These are phyloP conservation scores for Ceryle rudis DNA, from an alignment of 2,797 vertebrate genomes.

Conservation along the genomic window DNA sequence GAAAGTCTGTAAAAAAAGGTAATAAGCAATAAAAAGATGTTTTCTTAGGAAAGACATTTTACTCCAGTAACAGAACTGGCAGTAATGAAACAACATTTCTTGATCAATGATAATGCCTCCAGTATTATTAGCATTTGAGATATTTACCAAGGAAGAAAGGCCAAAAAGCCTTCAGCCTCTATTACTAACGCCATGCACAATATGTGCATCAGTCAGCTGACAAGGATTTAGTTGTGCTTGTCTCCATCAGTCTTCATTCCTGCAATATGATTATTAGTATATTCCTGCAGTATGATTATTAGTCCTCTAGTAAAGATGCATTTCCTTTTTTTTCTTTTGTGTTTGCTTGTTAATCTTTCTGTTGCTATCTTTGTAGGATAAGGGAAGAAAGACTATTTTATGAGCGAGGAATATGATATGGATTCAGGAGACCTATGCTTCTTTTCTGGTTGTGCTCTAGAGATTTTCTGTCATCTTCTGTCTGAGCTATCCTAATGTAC, in stretches of 20 bases:
- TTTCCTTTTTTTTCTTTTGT: neutral
- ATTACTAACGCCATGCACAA: neutral
- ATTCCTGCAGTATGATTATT: neutral
- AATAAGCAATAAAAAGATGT: neutral
- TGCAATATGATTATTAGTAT: neutral
- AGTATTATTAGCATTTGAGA: neutral
- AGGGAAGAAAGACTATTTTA: neutral
- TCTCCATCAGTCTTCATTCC: neutral
- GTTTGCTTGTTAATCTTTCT: neutral
- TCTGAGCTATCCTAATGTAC: neutral
- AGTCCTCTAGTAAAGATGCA: neutral
- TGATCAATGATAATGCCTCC: neutral
- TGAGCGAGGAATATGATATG: neutral
- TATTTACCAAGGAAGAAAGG: neutral
- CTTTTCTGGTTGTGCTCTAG: neutral
- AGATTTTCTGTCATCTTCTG: neutral
- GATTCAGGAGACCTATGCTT: neutral
- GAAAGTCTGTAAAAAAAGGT: neutral
- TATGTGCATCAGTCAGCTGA: rapidly evolving
- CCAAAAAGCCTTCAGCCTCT: neutral
- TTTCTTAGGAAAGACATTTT: neutral
- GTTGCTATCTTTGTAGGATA: neutral
- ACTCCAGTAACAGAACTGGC: neutral
- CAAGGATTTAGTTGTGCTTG: neutral
- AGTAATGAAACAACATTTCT: neutral